These are phyloP conservation scores for Onthophagus taurus DNA, from an alignment of 1,140 invertebrate genomes.

Conservation along the genomic window DNA sequence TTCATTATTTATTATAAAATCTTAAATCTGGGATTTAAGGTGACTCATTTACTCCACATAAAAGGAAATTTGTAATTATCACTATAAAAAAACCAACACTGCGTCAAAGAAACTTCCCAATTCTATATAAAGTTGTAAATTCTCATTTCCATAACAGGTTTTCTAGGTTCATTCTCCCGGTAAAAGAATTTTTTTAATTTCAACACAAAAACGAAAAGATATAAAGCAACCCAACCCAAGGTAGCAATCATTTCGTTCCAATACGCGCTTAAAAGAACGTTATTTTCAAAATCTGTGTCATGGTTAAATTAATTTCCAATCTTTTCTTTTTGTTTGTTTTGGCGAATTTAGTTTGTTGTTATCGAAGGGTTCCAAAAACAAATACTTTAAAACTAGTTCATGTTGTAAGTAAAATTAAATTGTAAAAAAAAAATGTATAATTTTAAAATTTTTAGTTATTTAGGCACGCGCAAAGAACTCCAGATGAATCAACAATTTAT, in stretches of 20 bases:
- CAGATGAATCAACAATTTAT: constrained; percentile 50
- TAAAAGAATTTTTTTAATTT: not conserved
- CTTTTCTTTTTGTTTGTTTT: too few species aligned
- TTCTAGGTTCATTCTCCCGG: not conserved
- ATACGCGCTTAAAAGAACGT: not conserved
- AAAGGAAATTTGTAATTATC: too few species aligned
- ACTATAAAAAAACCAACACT: too few species aligned
- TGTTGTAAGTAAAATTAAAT: constrained; percentile 2
- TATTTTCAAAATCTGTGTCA: not conserved
- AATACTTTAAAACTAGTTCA: constrained; percentile 4
- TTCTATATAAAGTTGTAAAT: too few species aligned
- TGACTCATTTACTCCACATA: too few species aligned
- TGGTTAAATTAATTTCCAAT: not conserved
- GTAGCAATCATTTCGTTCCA: not conserved
- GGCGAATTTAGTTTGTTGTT: not conserved
- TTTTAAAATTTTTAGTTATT: constrained; percentile 44
- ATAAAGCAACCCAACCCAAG: not conserved
- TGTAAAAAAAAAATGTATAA: not conserved
- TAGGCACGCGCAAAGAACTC: constrained; percentile 69
- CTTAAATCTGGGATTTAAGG: too few species aligned
- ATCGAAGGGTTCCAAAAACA: not conserved
- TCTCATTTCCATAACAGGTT: too few species aligned
- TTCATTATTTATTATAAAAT: too few species aligned
- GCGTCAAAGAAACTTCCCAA: too few species aligned
- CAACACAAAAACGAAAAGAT: not conserved